Conservation (phyloP, 2,797 vertebrate species). For the Xenops minutus region DNA sequence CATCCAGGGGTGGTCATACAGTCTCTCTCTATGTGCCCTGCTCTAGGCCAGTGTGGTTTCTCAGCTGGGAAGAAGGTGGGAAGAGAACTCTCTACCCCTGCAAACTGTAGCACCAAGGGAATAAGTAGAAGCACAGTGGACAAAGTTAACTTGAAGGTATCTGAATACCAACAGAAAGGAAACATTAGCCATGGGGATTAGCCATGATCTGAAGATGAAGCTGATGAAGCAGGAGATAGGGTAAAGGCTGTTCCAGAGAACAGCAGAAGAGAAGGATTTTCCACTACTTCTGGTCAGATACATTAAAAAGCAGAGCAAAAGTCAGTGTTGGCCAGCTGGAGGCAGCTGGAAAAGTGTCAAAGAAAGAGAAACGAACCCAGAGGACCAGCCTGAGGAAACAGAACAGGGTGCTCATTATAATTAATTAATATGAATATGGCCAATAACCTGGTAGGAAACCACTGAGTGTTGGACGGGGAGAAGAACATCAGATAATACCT, state of each 20-base stretch:
- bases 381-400: not conserved
- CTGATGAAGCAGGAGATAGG: not conserved
- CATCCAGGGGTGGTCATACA: accelerated
- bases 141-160: not conserved
- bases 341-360: not conserved
- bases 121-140: not conserved
- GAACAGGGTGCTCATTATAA: not conserved
- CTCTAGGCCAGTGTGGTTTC: not conserved
- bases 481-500: not conserved
- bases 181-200: not conserved
- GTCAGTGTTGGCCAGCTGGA: not conserved
- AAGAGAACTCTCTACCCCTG: not conserved
- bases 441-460: not conserved
- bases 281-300: not conserved
- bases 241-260: not conserved
- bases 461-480: not conserved
- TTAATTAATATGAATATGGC: not conserved
- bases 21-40: not conserved
- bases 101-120: not conserved
- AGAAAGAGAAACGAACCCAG: not conserved
- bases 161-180: not conserved
- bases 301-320: not conserved
- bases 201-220: not conserved
- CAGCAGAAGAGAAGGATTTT: not conserved
- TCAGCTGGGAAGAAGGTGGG: not conserved